These are phyloP conservation scores for Axinella damicornis DNA, from an alignment of 37 sponge, comb jelly and placozoan genomes.

Conservation along the genomic window DNA sequence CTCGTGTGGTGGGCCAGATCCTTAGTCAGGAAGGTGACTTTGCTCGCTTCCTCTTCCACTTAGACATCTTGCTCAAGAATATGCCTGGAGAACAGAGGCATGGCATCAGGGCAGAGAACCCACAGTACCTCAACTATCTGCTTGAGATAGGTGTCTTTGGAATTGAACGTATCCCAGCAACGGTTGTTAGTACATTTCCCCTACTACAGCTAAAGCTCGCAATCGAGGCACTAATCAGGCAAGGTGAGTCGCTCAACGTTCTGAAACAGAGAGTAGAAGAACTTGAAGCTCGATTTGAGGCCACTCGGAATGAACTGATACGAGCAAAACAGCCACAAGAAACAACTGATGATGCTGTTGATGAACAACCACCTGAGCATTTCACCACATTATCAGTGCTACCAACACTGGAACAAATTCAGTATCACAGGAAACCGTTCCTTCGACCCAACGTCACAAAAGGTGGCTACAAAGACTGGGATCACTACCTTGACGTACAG, in stretches of 20 bases:
- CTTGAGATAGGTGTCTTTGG: constrained; percentile 45
- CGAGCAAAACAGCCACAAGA: neutral
- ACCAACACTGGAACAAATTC: constrained; percentile 42
- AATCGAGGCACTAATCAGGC: neutral
- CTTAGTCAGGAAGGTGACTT: constrained; percentile 2
- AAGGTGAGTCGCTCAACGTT: neutral
- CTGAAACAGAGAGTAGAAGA: neutral
- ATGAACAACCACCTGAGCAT: constrained; percentile 33
- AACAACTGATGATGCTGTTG: neutral
- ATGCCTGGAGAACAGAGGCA: constrained; percentile 32
- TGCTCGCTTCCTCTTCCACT: constrained; percentile 18
- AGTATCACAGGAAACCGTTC: constrained; percentile 3
- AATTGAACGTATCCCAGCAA: constrained; percentile 12
- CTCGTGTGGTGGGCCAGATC: constrained; percentile 34
- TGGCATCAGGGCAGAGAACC: constrained; percentile 32
- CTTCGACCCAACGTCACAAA: constrained; percentile 54
- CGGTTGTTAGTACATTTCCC: constrained; percentile 23
- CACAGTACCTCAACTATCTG: constrained; percentile 15
- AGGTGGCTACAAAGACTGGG: constrained; percentile 68
- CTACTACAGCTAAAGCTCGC: neutral
- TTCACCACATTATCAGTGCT: constrained; percentile 38
- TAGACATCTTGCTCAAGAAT: constrained; percentile 23
- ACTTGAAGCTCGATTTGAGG: neutral
- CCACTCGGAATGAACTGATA: neutral
- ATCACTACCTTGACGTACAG: constrained; percentile 84